Percentiles rank a stretch among this genome's conserved stretches.
These are phyloP conservation scores for Ecdyonurus torrentis DNA, from an alignment of 2,888 invertebrate species.

Conservation along the genomic window DNA sequence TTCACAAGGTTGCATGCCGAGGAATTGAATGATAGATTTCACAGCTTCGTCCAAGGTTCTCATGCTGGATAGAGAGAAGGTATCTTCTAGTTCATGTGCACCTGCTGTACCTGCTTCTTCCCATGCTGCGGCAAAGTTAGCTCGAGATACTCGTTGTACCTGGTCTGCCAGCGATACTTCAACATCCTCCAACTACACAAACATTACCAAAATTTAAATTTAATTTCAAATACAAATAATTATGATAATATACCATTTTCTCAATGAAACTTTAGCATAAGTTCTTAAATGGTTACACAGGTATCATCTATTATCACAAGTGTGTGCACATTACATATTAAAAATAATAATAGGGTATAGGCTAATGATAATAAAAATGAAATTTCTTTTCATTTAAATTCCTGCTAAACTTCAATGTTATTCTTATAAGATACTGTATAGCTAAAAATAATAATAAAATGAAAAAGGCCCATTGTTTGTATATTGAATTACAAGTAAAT, in stretches of 20 bases:
- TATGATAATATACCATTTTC: too few relatives aligned
- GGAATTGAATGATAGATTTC: constrained; percentile 60
- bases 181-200: constrained; percentile 80
- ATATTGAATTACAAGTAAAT: neutral
- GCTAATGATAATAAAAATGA: too few relatives aligned
- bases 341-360: too few relatives aligned
- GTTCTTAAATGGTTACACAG: too few relatives aligned
- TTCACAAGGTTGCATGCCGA: constrained; percentile 75
- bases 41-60: constrained; percentile 68
- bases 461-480: constrained; percentile 4
- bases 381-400: too few relatives aligned
- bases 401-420: neutral
- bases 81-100: constrained; percentile 74
- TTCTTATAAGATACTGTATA: neutral
- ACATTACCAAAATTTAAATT: too few relatives aligned
- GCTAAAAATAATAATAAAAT: constrained; percentile 7
- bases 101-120: constrained; percentile 54
- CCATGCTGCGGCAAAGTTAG: constrained; percentile 66
- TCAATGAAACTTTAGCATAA: too few relatives aligned
- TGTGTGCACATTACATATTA: too few relatives aligned
- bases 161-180: constrained; percentile 75
- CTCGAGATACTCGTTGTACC: constrained; percentile 58
- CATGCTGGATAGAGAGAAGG: constrained; percentile 72
- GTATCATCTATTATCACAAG: too few relatives aligned
- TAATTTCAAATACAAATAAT: too few relatives aligned